A percentile compares a stretch with the other conserved stretches of the same genome.
These are phyloP conservation scores for Apotomis betuletana DNA, from an alignment of 2,888 invertebrate genomes.

Conservation along the genomic window DNA sequence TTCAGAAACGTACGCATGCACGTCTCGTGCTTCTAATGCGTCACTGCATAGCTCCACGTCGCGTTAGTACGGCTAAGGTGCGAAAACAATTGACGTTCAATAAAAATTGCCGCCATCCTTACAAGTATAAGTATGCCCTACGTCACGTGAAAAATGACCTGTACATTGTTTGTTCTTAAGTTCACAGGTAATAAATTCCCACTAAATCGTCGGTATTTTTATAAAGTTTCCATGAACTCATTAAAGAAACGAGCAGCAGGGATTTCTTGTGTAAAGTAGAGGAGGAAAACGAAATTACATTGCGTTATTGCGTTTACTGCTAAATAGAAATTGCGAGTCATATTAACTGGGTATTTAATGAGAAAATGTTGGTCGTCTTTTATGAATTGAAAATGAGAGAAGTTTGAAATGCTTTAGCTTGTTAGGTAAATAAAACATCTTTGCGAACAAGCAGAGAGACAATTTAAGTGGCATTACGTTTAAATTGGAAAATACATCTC, in stretches of 20 bases:
- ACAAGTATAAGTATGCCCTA: neutral
- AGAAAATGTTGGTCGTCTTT: neutral
- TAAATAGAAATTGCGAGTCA: conserved; percentile 1
- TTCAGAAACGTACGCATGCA: conserved; percentile 20
- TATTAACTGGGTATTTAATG: neutral
- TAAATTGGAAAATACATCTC: too few relatives aligned
- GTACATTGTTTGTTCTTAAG: conserved; percentile 8
- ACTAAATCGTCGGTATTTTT: conserved; percentile 4
- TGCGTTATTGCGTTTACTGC: conserved; percentile 9
- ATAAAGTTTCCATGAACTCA: neutral
- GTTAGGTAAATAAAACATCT: too few relatives aligned
- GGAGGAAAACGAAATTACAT: conserved; percentile 29
- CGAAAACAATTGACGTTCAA: conserved; percentile 36
- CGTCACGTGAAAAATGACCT: conserved; percentile 11
- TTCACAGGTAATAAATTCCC: conserved; percentile 6
- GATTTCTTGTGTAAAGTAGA: conserved; percentile 3
- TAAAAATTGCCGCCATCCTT: conserved; percentile 13
- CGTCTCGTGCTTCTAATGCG: conserved; percentile 36
- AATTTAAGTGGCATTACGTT: too few relatives aligned
- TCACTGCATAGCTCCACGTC: conserved; percentile 36
- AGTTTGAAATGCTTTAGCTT: neutral
- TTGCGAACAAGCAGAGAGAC: too few relatives aligned
- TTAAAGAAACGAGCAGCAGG: conserved; percentile 1
- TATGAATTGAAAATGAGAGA: neutral
- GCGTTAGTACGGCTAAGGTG: conserved; percentile 24